These are phyloP conservation scores for Pectinophora gossypiella DNA, from an alignment of 1,140 invertebrate species.

Conservation along the genomic window DNA sequence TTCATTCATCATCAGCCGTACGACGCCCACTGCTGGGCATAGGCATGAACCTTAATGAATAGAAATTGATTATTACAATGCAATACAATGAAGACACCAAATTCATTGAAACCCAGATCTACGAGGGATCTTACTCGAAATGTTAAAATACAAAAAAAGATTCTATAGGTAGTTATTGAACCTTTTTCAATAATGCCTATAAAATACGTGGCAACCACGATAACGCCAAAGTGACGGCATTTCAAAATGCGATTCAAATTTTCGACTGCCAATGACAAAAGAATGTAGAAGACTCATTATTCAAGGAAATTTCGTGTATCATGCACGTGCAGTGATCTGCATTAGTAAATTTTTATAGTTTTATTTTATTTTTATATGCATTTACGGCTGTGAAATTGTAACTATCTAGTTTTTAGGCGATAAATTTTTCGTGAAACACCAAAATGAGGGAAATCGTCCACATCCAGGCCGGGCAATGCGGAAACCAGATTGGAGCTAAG, in stretches of 20 bases:
- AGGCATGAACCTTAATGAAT: too few relatives aligned
- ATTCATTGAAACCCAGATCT: too few relatives aligned
- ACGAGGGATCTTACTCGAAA: too few relatives aligned
- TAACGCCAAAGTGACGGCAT: too few relatives aligned
- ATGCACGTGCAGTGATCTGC: slow-evolving; percentile 14
- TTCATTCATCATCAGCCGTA: too few relatives aligned
- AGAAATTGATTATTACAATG: too few relatives aligned
- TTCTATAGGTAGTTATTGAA: too few relatives aligned
- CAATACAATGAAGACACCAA: too few relatives aligned
- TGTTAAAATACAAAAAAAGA: too few relatives aligned
- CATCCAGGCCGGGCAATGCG: slow-evolving; percentile 83
- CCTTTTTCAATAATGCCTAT: too few relatives aligned
- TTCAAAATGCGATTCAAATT: background rate
- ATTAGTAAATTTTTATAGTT: slow-evolving; percentile 6
- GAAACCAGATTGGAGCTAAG: slow-evolving; percentile 77
- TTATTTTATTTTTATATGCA: slow-evolving; percentile 21
- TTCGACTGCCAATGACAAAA: slow-evolving; percentile 11
- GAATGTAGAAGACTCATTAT: slow-evolving; percentile 12
- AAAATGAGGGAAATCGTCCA: slow-evolving; percentile 81
- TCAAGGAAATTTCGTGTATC: slow-evolving; percentile 22
- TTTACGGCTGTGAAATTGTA: slow-evolving; percentile 14
- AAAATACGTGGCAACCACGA: too few relatives aligned
- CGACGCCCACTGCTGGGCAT: too few relatives aligned
- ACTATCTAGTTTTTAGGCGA: slow-evolving; percentile 12
- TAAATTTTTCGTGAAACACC: slow-evolving; percentile 26